phyloP scores from a whole-genome alignment of 1,140 invertebrate genomes.

The Lethrus apterus region DNA sequence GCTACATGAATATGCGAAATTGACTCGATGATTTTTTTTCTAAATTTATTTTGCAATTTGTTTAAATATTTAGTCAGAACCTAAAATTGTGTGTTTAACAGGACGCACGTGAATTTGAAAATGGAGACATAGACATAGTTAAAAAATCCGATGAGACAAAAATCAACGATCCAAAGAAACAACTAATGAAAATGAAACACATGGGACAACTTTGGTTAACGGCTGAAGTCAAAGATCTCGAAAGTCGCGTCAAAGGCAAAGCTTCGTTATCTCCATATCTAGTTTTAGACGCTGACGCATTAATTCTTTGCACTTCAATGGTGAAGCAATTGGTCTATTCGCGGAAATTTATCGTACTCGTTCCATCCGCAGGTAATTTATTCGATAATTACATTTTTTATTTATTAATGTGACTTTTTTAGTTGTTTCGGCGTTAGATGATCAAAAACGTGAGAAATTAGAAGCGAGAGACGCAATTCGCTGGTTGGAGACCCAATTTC shows the following conservation, averaged over 20 bases:
- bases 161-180: constrained; percentile 20
- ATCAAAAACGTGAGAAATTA: constrained; percentile 69
- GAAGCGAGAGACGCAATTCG: constrained; percentile 81
- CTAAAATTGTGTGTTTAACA: no score
- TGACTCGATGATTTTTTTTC: no score
- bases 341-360: constrained; percentile 70
- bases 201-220: constrained; percentile 50
- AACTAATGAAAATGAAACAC: constrained; percentile 45
- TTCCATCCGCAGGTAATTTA: constrained; percentile 64
- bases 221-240: constrained; percentile 51
- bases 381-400: constrained; percentile 1
- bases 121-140: constrained; percentile 33
- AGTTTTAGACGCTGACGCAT: constrained; percentile 63
- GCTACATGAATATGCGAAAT: no score
- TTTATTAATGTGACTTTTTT: constrained; percentile 36
- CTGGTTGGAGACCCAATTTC: constrained; percentile 82
- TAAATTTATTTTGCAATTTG: no score
- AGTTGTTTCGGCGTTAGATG: constrained; percentile 83
- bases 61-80: no score
- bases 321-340: constrained; percentile 71
- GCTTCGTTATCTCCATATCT: constrained; percentile 62
- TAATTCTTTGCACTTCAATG: constrained; percentile 61
- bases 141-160: constrained; percentile 27
- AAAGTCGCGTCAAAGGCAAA: constrained; percentile 40
- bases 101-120: constrained; percentile 47